Evolutionary conservation across 2,113 vertebrate species (phyloP).

Genomic region (Pluvialis apricaria): DNA sequence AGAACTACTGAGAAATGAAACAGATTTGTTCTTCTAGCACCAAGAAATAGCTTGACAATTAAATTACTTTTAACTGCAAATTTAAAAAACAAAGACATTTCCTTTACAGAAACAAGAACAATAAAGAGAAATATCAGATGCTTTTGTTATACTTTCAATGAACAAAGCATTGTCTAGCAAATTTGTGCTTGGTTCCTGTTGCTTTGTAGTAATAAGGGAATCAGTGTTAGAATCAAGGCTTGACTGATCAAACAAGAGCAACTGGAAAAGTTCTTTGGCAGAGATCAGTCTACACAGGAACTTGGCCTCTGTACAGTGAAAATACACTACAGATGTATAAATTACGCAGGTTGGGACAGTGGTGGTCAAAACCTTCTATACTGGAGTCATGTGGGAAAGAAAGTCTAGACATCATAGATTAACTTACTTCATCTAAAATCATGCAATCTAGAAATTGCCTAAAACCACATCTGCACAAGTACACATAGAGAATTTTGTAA

Average conservation of each 20-base stretch:
- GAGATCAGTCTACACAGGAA: slow-evolving; percentile 6
- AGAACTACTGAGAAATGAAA: not conserved
- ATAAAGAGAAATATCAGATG: not conserved
- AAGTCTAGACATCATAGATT: slow-evolving; percentile 64
- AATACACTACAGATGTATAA: slow-evolving; percentile 65
- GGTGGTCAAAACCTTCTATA: slow-evolving; percentile 42
- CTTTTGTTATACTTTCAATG: not conserved
- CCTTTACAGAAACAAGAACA: not conserved
- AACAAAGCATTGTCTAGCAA: slow-evolving; percentile 23
- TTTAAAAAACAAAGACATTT: not conserved
- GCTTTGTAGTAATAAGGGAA: slow-evolving; percentile 15
- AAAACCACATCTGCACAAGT: not conserved
- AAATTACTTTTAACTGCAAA: not conserved
- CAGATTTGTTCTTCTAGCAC: not conserved
- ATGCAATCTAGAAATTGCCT: slow-evolving; percentile 24
- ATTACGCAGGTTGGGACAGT: slow-evolving; percentile 54
- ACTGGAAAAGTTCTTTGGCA: slow-evolving; percentile 67
- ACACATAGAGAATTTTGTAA: not conserved
- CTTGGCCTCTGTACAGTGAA: slow-evolving; percentile 67
- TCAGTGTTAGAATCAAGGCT: not conserved
- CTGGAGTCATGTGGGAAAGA: slow-evolving; percentile 54
- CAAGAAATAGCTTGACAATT: not conserved
- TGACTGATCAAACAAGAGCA: slow-evolving; percentile 15
- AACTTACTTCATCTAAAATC: slow-evolving; percentile 20
- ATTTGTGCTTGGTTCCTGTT: slow-evolving; percentile 12